A percentile compares a stretch with the other conserved stretches of the same genome.
These are phyloP conservation scores for Ceyx margarethae DNA, from an alignment of 2,113 vertebrate species.

Conservation along the genomic window DNA sequence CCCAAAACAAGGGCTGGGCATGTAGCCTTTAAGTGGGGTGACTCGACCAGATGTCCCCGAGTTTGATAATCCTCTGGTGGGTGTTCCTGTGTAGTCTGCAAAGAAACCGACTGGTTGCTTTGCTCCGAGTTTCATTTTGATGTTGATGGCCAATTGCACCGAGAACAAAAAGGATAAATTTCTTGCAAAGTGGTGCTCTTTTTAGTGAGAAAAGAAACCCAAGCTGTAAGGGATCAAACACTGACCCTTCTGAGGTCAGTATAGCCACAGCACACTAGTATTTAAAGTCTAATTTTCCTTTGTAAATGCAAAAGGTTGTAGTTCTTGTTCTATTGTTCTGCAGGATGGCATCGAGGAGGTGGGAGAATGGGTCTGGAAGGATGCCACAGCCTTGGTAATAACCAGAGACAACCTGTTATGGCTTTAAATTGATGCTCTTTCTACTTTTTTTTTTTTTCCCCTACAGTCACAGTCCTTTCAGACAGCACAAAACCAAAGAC, in stretches of 20 bases:
- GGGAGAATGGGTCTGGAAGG: not conserved
- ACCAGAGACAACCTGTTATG: not conserved
- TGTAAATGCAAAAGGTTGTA: not conserved
- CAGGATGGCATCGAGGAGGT: not conserved
- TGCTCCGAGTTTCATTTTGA: not conserved
- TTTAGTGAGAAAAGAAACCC: not conserved
- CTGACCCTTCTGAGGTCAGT: too few relatives aligned
- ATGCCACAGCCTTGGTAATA: not conserved
- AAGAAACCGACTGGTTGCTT: not conserved
- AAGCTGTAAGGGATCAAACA: not conserved
- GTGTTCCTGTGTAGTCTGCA: not conserved
- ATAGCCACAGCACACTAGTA: too few relatives aligned
- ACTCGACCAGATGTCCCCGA: not conserved
- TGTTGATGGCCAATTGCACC: not conserved
- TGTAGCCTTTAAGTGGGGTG: not conserved
- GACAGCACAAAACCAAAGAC: slow-evolving; percentile 99
- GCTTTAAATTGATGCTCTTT: not conserved
- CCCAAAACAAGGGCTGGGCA: not conserved
- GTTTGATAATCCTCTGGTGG: not conserved
- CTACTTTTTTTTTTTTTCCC: not conserved
- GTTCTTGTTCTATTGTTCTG: not conserved
- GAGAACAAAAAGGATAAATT: not conserved
- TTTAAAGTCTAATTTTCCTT: not conserved
- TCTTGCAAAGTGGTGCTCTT: not conserved
- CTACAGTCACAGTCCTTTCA: slow-evolving; percentile 94